Conservation (phyloP, 2,797 vertebrate species). For the Microctenopoma lineatum region DNA sequence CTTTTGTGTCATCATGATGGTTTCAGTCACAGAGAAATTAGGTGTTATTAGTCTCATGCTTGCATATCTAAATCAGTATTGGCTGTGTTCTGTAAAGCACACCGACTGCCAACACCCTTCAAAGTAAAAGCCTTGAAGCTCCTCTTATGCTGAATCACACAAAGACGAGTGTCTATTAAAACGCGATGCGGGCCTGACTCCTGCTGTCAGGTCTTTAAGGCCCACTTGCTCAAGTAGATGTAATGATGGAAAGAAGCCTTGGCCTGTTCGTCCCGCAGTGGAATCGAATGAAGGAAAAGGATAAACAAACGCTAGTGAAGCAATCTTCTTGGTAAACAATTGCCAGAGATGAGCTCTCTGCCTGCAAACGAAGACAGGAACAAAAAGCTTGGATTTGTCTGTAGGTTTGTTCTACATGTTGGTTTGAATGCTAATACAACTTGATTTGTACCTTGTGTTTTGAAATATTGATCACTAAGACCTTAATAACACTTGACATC, state of each 20-base stretch:
- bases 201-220: background rate
- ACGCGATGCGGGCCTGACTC: background rate
- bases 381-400: too few species aligned
- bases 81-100: background rate
- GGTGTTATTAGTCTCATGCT: background rate
- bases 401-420: too few species aligned
- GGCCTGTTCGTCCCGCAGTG: background rate
- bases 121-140: slow-evolving; percentile 10
- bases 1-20: background rate
- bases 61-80: background rate
- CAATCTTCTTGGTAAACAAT: slow-evolving; percentile 4
- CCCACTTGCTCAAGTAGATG: background rate
- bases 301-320: slow-evolving; percentile 19
- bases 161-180: too few species aligned
- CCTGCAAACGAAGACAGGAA: too few species aligned
- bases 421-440: too few species aligned
- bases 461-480: too few species aligned
- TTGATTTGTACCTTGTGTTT: too few species aligned
- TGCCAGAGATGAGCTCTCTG: too few species aligned
- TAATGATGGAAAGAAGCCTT: background rate
- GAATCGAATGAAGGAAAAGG: background rate
- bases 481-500: too few species aligned
- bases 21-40: background rate
- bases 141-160: background rate
- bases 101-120: background rate